These are phyloP conservation scores for Prochilodus magdalenae DNA, from an alignment of 2,113 vertebrate species.

Conservation along the genomic window DNA sequence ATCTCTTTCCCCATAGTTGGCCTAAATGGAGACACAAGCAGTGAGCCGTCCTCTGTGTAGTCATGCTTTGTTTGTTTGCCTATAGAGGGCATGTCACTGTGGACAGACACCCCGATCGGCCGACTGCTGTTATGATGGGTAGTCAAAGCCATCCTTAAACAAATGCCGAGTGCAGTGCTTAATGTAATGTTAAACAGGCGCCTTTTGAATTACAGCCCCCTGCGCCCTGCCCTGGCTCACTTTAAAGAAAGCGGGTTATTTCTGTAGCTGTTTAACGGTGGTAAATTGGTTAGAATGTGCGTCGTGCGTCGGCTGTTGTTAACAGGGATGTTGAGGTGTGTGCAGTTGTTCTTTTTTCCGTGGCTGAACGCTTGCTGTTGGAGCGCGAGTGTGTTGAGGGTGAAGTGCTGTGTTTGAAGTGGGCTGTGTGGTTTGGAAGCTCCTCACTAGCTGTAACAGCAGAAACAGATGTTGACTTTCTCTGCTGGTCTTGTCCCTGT, in stretches of 20 bases:
- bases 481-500: neutral
- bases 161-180: neutral
- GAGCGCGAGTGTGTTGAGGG: neutral
- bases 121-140: neutral
- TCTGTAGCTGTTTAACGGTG: neutral
- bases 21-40: neutral
- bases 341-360: neutral
- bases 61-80: slow-evolving; percentile 8
- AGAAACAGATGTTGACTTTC: slow-evolving; percentile 2
- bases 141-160: neutral
- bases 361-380: neutral
- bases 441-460: neutral
- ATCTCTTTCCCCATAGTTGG: neutral
- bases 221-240: neutral
- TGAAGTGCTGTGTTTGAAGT: neutral
- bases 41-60: neutral
- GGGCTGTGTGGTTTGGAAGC: neutral
- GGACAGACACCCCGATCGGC: neutral
- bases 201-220: neutral
- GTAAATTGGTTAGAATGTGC: neutral
- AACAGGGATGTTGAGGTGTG: neutral
- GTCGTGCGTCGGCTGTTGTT: neutral
- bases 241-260: neutral
- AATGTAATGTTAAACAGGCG: neutral
- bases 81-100: neutral